These are phyloP conservation scores for Atlantisia rogersi DNA, from an alignment of 2,113 vertebrate species.

Conservation along the genomic window DNA sequence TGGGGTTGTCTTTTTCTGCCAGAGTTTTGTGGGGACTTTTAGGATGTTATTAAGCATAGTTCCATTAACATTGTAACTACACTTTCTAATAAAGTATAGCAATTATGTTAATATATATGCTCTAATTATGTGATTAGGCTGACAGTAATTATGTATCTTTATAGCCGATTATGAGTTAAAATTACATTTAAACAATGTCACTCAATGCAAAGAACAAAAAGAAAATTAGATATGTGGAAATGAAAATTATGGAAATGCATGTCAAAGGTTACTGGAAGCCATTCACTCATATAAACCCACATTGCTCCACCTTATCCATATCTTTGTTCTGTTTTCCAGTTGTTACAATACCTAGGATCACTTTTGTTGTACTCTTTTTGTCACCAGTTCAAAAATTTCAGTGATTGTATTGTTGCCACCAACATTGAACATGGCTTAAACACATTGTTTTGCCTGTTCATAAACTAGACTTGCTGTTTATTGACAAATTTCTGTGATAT, in stretches of 20 bases:
- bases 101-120: constrained; percentile 38
- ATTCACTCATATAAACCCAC: neutral
- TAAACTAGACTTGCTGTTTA: neutral
- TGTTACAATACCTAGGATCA: neutral
- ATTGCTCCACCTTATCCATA: neutral
- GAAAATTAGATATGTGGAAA: neutral
- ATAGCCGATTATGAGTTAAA: constrained; percentile 21
- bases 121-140: constrained; percentile 42
- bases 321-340: neutral
- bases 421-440: neutral
- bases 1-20: neutral
- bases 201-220: neutral
- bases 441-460: neutral
- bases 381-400: neutral
- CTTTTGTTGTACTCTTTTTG: neutral
- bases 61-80: constrained; percentile 1
- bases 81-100: constrained; percentile 32
- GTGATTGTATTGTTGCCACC: neutral
- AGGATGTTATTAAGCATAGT: neutral
- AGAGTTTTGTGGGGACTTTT: neutral
- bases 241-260: neutral
- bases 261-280: neutral
- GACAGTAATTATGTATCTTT: constrained; percentile 19
- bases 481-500: neutral
- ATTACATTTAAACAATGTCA: neutral